These are phyloP conservation scores for Dolomedes plantarius DNA, from an alignment of 2,888 invertebrate species.

Conservation along the genomic window DNA sequence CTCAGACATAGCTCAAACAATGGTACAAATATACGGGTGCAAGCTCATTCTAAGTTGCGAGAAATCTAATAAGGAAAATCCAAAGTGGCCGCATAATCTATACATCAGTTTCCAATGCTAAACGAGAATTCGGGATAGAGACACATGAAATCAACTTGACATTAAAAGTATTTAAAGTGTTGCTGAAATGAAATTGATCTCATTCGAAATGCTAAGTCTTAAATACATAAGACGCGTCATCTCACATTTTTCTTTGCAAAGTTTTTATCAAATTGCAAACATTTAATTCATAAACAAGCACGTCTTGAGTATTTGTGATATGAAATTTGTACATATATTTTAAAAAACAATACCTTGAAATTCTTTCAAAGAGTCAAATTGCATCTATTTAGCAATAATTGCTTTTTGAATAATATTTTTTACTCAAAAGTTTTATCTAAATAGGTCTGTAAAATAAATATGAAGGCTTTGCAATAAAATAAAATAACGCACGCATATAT, in stretches of 20 bases:
- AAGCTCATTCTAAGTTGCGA: too few species aligned
- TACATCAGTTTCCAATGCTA: too few species aligned
- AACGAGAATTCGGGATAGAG: too few species aligned
- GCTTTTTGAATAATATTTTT: constrained; percentile 2
- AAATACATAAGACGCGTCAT: too few species aligned
- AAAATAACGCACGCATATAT: not conserved
- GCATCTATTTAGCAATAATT: constrained; percentile 3
- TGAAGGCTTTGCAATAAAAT: not conserved
- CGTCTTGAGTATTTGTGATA: not conserved
- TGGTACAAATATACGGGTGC: not conserved
- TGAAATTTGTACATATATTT: not conserved
- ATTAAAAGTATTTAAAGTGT: too few species aligned
- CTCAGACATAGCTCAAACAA: not conserved
- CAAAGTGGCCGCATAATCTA: too few species aligned
- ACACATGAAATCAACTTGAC: too few species aligned
- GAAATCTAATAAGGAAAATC: too few species aligned
- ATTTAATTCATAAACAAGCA: not conserved
- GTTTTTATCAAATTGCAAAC: not conserved
- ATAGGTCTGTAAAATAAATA: not conserved
- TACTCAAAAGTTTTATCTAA: not conserved
- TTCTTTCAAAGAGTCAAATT: not conserved
- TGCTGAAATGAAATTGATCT: too few species aligned
- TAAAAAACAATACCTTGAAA: not conserved
- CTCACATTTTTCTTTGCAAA: too few species aligned
- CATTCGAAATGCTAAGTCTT: too few species aligned